phyloP scores from a whole-genome alignment of 2,797 vertebrate genomes.

The Antennarius maculatus region DNA sequence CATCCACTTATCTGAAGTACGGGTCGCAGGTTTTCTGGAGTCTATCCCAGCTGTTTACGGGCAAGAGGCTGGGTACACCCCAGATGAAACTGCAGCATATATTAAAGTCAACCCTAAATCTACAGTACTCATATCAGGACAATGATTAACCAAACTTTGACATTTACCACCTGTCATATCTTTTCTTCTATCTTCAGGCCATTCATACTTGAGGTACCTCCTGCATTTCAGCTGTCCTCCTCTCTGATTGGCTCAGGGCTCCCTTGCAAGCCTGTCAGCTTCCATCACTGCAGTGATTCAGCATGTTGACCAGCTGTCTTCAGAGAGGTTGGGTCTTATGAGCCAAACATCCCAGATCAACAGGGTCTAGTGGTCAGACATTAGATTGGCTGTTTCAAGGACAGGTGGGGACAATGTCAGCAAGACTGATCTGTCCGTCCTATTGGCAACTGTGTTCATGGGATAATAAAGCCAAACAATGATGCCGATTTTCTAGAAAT shows the following conservation, averaged over 20 bases:
- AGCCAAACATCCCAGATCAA: conserved; percentile 25
- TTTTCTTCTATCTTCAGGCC: neutral
- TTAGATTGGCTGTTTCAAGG: conserved; percentile 31
- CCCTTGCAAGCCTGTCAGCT: conserved; percentile 35
- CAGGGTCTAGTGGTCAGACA: conserved; percentile 30
- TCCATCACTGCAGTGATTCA: conserved; percentile 46
- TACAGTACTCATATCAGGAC: neutral
- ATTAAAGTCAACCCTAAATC: neutral
- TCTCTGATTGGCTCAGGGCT: conserved; percentile 12
- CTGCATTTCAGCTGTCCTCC: conserved; percentile 20
- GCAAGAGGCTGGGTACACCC: no score
- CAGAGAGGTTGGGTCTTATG: neutral
- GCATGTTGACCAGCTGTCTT: conserved; percentile 55
- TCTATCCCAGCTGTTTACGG: no score
- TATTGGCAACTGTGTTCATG: conserved; percentile 11
- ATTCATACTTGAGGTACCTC: neutral
- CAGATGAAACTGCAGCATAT: no score
- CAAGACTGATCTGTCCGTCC: conserved; percentile 39
- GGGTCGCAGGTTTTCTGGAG: no score
- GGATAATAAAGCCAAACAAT: conserved; percentile 19
- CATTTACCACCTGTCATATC: neutral
- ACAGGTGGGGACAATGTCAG: conserved; percentile 40
- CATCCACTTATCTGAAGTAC: no score
- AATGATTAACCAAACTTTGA: conserved; percentile 2
- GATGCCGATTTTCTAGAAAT: conserved; percentile 12